These are phyloP conservation scores for Cyrtonyx montezumae DNA, from an alignment of 2,113 vertebrate species.

Conservation along the genomic window DNA sequence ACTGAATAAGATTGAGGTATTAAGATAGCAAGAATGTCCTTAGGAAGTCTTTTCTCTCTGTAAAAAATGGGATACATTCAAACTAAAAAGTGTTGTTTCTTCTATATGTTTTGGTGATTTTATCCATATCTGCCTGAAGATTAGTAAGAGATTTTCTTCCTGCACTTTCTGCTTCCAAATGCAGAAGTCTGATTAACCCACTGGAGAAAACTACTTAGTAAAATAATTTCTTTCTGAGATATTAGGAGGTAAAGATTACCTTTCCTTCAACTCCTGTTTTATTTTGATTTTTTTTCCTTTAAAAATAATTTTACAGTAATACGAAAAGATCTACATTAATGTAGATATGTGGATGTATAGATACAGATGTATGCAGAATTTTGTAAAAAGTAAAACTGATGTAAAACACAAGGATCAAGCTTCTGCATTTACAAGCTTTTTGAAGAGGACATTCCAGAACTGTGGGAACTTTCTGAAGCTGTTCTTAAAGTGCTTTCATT, in stretches of 20 bases:
- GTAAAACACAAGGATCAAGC: neutral
- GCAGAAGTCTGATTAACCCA: neutral
- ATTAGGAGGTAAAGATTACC: neutral
- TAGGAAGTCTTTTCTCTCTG: conserved; percentile 44
- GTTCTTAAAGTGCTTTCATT: neutral
- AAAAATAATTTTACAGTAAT: neutral
- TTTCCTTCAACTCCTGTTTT: neutral
- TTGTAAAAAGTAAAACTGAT: neutral
- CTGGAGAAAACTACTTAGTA: neutral
- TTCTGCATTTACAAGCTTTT: neutral
- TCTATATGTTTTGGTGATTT: neutral
- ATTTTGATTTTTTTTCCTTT: neutral
- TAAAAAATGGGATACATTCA: neutral
- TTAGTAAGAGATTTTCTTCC: neutral
- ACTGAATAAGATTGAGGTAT: conserved; percentile 61
- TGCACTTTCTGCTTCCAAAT: neutral
- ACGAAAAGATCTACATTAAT: neutral
- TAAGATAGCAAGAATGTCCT: conserved; percentile 57
- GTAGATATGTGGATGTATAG: neutral
- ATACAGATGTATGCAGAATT: neutral
- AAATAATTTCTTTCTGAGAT: neutral
- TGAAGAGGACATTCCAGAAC: neutral
- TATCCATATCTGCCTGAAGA: neutral
- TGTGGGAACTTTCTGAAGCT: neutral
- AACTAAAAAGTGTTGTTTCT: neutral